Conservation (phyloP, 2,888 invertebrate genomes). For the Lepidocyrtoides sp. region DNA sequence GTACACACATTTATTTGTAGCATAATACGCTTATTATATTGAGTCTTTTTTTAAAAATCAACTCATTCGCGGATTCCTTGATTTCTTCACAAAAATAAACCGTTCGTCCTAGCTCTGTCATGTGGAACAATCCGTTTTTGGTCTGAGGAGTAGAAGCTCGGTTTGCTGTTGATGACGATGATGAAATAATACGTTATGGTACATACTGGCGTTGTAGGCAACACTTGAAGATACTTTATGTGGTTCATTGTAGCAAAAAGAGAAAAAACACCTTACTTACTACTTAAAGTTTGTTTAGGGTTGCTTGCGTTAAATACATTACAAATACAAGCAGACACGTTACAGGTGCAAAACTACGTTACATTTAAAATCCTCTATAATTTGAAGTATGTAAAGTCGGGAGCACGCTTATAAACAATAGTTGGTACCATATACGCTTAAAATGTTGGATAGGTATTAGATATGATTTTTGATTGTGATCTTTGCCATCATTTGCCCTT, state of each 20-base stretch:
- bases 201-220: slow-evolving; percentile 23
- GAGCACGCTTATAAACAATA: too few species aligned
- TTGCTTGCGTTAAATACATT: not conserved
- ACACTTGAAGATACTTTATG: slow-evolving; percentile 13
- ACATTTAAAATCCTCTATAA: too few species aligned
- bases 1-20: not conserved
- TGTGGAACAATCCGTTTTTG: slow-evolving; percentile 82
- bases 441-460: too few species aligned
- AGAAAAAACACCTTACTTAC: slow-evolving; percentile 15
- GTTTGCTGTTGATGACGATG: slow-evolving; percentile 57
- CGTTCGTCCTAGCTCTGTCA: slow-evolving; percentile 80
- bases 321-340: too few species aligned
- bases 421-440: too few species aligned
- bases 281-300: slow-evolving; percentile 3
- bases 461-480: too few species aligned
- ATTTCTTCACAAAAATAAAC: slow-evolving; percentile 79
- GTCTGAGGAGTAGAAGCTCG: slow-evolving; percentile 47
- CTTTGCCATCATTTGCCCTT: not conserved
- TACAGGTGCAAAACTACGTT: too few species aligned
- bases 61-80: slow-evolving; percentile 60
- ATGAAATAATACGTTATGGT: slow-evolving; percentile 53
- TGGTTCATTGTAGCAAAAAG: not conserved
- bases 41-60: slow-evolving; percentile 46
- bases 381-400: too few species aligned
- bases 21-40: not conserved